Evolutionary conservation across 1,140 invertebrate species (phyloP).

Genomic region (Hyles euphorbiae): DNA sequence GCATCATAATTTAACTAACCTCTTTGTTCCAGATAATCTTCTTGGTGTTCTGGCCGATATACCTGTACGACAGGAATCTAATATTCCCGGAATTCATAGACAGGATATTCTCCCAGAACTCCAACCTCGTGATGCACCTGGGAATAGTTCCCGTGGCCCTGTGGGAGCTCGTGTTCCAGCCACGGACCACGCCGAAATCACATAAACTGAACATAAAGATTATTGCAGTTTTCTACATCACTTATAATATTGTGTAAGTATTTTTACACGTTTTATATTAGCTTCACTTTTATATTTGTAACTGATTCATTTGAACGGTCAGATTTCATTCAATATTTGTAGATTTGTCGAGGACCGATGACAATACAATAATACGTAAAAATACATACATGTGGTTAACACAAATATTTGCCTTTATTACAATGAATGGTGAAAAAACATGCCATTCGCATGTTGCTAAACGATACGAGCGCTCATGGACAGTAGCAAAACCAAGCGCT

Average conservation of each 20-base stretch:
- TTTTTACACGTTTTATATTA: background rate
- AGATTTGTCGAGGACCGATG: too few relatives aligned
- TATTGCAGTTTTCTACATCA: slow-evolving; percentile 11
- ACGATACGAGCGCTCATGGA: too few relatives aligned
- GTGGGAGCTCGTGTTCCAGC: slow-evolving; percentile 38
- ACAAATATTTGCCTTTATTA: too few relatives aligned
- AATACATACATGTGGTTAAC: too few relatives aligned
- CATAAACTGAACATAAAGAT: slow-evolving; percentile 25
- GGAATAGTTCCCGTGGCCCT: slow-evolving; percentile 26
- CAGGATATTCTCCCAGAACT: slow-evolving; percentile 29
- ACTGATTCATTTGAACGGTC: too few relatives aligned
- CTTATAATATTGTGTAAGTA: slow-evolving; percentile 42
- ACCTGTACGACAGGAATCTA: slow-evolving; percentile 26
- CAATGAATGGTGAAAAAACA: too few relatives aligned
- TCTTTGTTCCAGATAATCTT: too few relatives aligned
- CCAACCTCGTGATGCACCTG: slow-evolving; percentile 52
- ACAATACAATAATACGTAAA: too few relatives aligned
- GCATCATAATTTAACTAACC: too few relatives aligned
- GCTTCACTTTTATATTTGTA: background rate
- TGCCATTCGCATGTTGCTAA: too few relatives aligned
- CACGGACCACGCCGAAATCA: slow-evolving; percentile 19
- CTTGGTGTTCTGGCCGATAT: background rate
- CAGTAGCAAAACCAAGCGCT: too few relatives aligned
- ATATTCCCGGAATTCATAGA: slow-evolving; percentile 48
- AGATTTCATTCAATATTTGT: too few relatives aligned